These are phyloP conservation scores for Lasioglossum leucozonium DNA, from an alignment of 2,888 invertebrate species.

Conservation along the genomic window DNA sequence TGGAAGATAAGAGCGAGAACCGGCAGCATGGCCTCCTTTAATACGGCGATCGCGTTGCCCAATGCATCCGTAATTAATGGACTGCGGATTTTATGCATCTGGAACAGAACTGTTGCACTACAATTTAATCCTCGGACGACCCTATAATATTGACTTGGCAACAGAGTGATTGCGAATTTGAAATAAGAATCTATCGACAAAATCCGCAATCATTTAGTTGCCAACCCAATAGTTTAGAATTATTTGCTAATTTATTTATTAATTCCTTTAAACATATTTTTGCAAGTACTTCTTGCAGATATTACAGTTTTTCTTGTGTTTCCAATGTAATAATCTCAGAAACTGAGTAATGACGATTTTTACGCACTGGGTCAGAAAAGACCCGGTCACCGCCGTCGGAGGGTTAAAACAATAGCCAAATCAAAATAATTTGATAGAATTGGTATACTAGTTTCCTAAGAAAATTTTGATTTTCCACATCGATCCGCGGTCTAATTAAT, in stretches of 20 bases:
- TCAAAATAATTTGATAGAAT: background rate
- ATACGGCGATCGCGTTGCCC: background rate
- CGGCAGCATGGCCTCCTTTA: background rate
- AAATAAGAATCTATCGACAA: too few relatives aligned
- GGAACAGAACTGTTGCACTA: background rate
- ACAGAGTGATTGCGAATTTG: too few relatives aligned
- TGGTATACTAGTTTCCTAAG: background rate
- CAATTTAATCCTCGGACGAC: background rate
- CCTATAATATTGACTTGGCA: too few relatives aligned
- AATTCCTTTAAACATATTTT: background rate
- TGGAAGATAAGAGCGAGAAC: background rate
- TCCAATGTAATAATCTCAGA: too few relatives aligned
- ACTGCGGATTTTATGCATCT: conserved; percentile 1
- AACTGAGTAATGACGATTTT: background rate
- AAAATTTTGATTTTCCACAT: too few relatives aligned
- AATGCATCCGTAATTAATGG: background rate
- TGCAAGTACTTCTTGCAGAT: background rate
- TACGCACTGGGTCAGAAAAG: background rate
- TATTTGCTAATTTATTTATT: background rate
- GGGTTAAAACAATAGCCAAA: too few relatives aligned
- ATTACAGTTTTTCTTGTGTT: too few relatives aligned
- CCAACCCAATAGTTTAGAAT: background rate
- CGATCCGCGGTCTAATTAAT: too few relatives aligned
- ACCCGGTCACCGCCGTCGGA: too few relatives aligned
- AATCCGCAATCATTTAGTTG: too few relatives aligned